Conservation (phyloP, 2,797 vertebrate species). For the Acanthurus tractus region DNA sequence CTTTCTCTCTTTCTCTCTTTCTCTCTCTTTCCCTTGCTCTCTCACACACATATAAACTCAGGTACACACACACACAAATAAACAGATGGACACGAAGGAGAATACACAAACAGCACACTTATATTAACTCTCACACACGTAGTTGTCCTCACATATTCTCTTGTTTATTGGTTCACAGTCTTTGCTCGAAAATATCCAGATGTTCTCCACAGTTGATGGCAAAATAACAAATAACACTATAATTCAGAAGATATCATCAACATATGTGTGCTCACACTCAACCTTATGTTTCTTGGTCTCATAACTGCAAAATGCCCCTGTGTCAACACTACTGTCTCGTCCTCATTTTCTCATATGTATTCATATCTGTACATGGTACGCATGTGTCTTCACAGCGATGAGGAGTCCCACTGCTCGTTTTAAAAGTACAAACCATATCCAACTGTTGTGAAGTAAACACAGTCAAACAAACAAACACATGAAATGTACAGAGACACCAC, state of each 20-base stretch:
- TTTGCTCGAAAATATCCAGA: conserved; percentile 41
- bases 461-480: conserved; percentile 68
- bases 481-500: conserved; percentile 45
- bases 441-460: conserved; percentile 78
- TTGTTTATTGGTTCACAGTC: background rate
- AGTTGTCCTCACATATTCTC: conserved; percentile 11
- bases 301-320: conserved; percentile 41
- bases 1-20: background rate
- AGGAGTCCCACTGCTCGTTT: conserved; percentile 43
- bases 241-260: conserved; percentile 42
- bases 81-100: conserved; percentile 3
- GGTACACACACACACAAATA: conserved; percentile 20
- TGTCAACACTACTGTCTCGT: conserved; percentile 37
- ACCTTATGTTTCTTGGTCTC: conserved; percentile 41
- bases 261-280: conserved; percentile 55
- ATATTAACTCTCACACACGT: conserved; percentile 8
- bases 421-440: conserved; percentile 62
- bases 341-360: background rate
- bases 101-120: conserved; percentile 23
- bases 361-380: background rate
- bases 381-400: conserved; percentile 37
- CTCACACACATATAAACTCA: conserved; percentile 16
- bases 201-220: conserved; percentile 37
- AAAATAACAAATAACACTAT: conserved; percentile 46
- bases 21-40: conserved; percentile 15